Percentiles rank a stretch among this genome's conserved stretches.
phyloP scores from a whole-genome alignment of 2,797 vertebrate genomes.

The Acomys russatus region DNA sequence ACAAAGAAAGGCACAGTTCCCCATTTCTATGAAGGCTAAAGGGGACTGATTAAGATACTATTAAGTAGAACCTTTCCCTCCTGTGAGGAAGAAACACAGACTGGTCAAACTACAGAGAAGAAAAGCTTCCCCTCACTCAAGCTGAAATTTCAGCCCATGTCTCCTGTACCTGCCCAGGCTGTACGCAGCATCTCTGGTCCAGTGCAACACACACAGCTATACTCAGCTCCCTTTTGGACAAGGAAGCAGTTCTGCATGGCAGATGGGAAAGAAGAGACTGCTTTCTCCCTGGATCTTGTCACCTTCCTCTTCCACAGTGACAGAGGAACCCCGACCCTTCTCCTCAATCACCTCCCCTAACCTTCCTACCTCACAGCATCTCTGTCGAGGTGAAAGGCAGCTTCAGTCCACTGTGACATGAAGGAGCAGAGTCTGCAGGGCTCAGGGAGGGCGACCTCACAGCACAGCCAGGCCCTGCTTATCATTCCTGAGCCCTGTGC shows the following conservation, averaged over 20 bases:
- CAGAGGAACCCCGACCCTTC: no score
- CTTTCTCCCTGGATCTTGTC: neutral
- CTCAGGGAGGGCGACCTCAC: neutral
- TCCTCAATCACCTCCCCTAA: neutral
- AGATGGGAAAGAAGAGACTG: neutral
- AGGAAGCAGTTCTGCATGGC: neutral
- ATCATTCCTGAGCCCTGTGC: neutral
- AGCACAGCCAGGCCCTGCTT: neutral
- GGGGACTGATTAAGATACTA: neutral
- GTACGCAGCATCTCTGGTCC: neutral
- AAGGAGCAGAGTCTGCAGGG: neutral
- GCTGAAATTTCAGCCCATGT: neutral
- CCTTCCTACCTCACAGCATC: neutral
- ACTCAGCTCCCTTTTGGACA: neutral
- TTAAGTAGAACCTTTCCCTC: neutral
- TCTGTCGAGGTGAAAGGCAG: neutral
- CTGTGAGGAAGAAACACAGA: neutral
- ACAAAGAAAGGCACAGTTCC: neutral
- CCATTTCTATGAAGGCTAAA: neutral
- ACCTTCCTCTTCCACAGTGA: neutral
- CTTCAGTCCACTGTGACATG: neutral
- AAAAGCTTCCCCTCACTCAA: neutral
- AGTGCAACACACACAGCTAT: neutral
- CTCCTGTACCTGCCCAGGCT: neutral
- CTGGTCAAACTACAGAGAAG: neutral